Evolutionary conservation across 2,113 vertebrate genomes (phyloP).

Genomic region (Acanthochromis polyacanthus): DNA sequence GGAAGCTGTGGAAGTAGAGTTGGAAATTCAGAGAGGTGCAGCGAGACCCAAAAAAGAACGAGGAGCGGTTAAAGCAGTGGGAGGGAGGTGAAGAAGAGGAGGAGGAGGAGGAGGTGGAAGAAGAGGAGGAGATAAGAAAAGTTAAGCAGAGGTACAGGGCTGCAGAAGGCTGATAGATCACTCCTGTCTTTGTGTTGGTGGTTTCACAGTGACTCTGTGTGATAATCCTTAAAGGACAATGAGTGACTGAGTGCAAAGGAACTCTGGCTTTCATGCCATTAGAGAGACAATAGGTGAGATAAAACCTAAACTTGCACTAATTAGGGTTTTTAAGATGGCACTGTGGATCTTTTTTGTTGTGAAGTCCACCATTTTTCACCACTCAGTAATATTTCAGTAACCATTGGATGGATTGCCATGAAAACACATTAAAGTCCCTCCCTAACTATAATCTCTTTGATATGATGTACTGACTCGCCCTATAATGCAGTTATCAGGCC

Average conservation of each 20-base stretch:
- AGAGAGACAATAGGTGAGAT: background rate
- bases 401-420: no score
- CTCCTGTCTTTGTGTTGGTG: constrained; percentile 10
- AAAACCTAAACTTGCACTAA: no score
- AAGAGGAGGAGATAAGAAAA: constrained; percentile 51
- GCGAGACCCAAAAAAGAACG: constrained; percentile 60
- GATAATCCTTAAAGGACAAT: constrained; percentile 12
- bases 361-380: background rate
- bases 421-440: no score
- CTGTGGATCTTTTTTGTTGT: no score
- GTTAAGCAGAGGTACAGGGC: constrained; percentile 47
- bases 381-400: no score
- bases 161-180: constrained; percentile 24
- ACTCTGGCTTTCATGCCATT: background rate
- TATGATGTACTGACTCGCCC: no score
- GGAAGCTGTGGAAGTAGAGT: constrained; percentile 10
- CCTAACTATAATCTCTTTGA: no score
- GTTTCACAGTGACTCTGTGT: constrained; percentile 10
- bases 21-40: constrained; percentile 29
- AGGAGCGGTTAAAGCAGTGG: constrained; percentile 62
- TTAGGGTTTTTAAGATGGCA: no score
- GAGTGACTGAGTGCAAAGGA: constrained; percentile 3
- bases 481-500: no score
- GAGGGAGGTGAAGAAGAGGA: constrained; percentile 71
- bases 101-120: constrained; percentile 52